Evolutionary conservation across 2,888 invertebrate genomes (phyloP), one percentile per base, ranked within the genome.

Genomic region (Tribolium freemani): DNA sequence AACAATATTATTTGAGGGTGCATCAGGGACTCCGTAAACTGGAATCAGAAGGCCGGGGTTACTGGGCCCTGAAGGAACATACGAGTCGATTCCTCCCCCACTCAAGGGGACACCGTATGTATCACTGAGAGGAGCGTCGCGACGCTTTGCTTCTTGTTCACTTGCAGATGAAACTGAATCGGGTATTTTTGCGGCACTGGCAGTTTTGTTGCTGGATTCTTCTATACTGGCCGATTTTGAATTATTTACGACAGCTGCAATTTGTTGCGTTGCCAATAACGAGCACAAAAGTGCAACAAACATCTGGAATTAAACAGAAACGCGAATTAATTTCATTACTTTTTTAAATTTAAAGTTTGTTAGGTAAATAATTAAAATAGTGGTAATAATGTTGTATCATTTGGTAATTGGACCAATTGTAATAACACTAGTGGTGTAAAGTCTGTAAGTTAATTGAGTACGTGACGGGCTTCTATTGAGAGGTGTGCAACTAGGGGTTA

Each of bases 1-100:
- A 53, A 87, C 81, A 31, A 86, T 74, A 68, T 86, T 87, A 75
- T 85, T 86, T 2, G 84, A 81, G 5, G 87, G 86, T 53, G 86
- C 83, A 73, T 89, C 88, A 3, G 91, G 91, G 0, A 88, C 89
- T 64, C 91, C 91, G 80, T 91, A 91, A 0, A 91, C 87, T 11
- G 90, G 90, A 1, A 88, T 86, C 1, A 90, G 90, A 9, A 87
- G 84, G 69, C 89, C 89, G 84, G 87, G 81, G 86, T 89, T 87
- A 63, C 83, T 81, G 38, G 81, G 77, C 45, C 77, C 74, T 26
- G 86, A 75, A 45, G 85, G 84, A 30, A 83, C 78, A 72, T 87
- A 85, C 0, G 84, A 78, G 72, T 84, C 81, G 11, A 90, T 89
- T 0, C 88, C 88, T 76, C 88, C 88, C 0, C 86, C 80, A 0